Evolutionary conservation across 2,113 vertebrate species (phyloP).

Genomic region (Coreoperca whiteheadi): DNA sequence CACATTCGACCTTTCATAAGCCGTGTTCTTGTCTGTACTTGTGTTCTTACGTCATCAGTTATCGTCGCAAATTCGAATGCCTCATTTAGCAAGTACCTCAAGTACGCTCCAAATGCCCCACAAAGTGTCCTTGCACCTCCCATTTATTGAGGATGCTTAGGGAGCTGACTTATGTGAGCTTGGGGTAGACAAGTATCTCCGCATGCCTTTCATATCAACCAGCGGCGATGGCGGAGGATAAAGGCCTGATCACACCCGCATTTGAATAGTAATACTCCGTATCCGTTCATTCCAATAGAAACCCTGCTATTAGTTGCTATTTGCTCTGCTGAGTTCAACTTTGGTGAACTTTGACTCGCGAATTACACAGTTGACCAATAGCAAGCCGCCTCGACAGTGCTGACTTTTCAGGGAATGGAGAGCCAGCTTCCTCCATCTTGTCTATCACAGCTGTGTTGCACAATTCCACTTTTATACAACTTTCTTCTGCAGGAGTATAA

Average conservation of each 20-base stretch:
- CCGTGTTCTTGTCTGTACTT: neutral
- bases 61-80: too few relatives aligned
- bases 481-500: neutral
- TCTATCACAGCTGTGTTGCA: neutral
- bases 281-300: neutral
- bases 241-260: neutral
- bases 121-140: neutral
- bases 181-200: neutral
- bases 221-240: neutral
- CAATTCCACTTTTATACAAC: neutral
- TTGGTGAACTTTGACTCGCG: neutral
- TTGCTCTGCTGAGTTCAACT: neutral
- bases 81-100: neutral
- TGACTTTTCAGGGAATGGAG: neutral
- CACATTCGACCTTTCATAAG: neutral
- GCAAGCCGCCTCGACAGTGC: neutral
- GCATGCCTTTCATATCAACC: neutral
- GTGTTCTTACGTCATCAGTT: too few relatives aligned
- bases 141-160: neutral
- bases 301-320: neutral
- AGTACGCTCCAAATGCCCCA: neutral
- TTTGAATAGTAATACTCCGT: neutral
- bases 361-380: neutral
- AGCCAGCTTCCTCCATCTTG: slow-evolving; percentile 3
- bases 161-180: neutral